These are phyloP conservation scores for Napeogenes inachia DNA, from an alignment of 2,888 invertebrate genomes.

Conservation along the genomic window DNA sequence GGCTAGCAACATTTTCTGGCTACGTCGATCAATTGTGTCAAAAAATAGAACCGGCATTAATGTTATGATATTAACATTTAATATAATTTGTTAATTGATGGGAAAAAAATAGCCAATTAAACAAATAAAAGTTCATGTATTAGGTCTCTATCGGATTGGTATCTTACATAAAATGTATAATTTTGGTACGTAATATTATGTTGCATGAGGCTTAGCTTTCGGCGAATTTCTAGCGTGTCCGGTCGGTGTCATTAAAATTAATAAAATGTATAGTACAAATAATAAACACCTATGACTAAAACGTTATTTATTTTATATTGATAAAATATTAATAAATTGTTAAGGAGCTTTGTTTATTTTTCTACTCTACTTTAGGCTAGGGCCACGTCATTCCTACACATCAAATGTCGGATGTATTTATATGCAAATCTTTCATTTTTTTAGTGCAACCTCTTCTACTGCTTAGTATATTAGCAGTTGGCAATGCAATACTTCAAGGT, in stretches of 20 bases:
- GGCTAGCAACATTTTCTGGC: conserved; percentile 41
- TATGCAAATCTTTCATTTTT: conserved; percentile 31
- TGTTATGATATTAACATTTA: conserved; percentile 11
- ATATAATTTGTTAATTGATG: conserved; percentile 1
- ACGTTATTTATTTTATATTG: no score
- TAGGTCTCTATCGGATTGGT: conserved; percentile 29
- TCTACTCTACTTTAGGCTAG: conserved; percentile 7
- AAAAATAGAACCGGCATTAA: conserved; percentile 22
- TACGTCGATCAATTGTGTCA: conserved; percentile 49
- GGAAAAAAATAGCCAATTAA: background rate
- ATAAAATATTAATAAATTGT: background rate
- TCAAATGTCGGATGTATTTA: conserved; percentile 10
- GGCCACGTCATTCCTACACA: conserved; percentile 25
- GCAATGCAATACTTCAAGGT: conserved; percentile 56
- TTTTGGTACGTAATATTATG: conserved; percentile 43
- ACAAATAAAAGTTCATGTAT: background rate
- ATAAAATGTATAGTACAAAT: no score
- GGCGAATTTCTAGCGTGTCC: background rate
- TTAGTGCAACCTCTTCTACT: conserved; percentile 47
- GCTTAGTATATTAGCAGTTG: conserved; percentile 43
- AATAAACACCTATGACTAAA: no score
- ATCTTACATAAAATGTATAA: conserved; percentile 44
- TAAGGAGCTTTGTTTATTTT: background rate
- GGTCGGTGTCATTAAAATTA: background rate
- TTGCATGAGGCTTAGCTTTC: background rate